These are phyloP conservation scores for Hippocampus guttulatus DNA, from an alignment of 2,113 vertebrate genomes.

Conservation along the genomic window DNA sequence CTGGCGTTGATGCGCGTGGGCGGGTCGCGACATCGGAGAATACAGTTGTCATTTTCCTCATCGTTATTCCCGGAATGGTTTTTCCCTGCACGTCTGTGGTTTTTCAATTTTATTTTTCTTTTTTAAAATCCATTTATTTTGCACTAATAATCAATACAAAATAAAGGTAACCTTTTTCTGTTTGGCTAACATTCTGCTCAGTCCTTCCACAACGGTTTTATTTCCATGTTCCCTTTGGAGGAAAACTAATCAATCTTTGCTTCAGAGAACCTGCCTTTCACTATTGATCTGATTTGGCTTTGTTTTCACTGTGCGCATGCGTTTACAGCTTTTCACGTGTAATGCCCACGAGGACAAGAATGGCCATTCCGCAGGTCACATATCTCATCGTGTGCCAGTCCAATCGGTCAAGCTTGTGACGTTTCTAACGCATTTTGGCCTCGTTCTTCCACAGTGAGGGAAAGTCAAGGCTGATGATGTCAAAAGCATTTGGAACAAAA, in stretches of 20 bases:
- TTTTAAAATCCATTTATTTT: constrained; percentile 40
- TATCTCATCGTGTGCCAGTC: background rate
- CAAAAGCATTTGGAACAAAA: constrained; percentile 1
- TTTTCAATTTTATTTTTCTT: constrained; percentile 27
- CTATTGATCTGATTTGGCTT: background rate
- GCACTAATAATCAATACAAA: constrained; percentile 23
- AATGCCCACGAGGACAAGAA: background rate
- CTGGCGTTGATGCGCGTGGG: constrained; percentile 31
- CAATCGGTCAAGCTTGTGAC: background rate
- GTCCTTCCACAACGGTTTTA: background rate
- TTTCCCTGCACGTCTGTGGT: constrained; percentile 43
- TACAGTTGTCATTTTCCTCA: constrained; percentile 46
- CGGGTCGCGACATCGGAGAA: constrained; percentile 22
- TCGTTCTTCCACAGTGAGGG: background rate
- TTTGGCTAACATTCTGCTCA: background rate
- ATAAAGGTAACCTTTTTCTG: constrained; percentile 26
- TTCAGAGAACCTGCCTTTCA: background rate
- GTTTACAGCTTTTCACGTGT: background rate
- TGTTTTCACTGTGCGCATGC: background rate
- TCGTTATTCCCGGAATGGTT: constrained; percentile 56
- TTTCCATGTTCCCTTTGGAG: background rate
- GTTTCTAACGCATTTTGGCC: background rate
- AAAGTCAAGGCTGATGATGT: constrained; percentile 4
- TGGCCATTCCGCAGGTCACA: background rate
- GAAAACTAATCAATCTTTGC: background rate